phyloP scores from a whole-genome alignment of 2,888 invertebrate genomes.

The Nephrotoma flavescens region DNA sequence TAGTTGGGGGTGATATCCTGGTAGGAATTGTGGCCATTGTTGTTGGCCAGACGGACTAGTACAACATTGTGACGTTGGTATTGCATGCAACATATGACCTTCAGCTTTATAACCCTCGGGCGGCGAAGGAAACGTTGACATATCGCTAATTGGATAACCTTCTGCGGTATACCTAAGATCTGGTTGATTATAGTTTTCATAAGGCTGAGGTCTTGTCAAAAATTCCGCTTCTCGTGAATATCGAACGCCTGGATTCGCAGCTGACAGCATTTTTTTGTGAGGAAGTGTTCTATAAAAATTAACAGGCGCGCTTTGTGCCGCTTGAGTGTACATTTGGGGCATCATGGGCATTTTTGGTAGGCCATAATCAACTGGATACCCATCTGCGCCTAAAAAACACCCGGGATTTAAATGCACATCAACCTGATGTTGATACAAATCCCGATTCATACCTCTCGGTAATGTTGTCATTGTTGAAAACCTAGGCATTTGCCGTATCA shows the following conservation, averaged over 20 bases:
- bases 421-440: slow-evolving; percentile 45
- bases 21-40: slow-evolving; percentile 40
- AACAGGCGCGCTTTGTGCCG: slow-evolving; percentile 38
- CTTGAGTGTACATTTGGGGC: slow-evolving; percentile 27
- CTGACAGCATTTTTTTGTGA: slow-evolving; percentile 45
- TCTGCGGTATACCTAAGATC: slow-evolving; percentile 63
- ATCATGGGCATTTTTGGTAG: slow-evolving; percentile 47
- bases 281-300: slow-evolving; percentile 64
- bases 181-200: slow-evolving; percentile 35
- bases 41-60: slow-evolving; percentile 19
- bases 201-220: slow-evolving; percentile 36
- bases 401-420: slow-evolving; percentile 62
- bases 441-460: slow-evolving; percentile 35
- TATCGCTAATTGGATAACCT: slow-evolving; percentile 53
- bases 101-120: slow-evolving; percentile 55
- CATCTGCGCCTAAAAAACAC: slow-evolving; percentile 62
- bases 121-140: slow-evolving; percentile 46
- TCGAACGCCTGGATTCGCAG: slow-evolving; percentile 38
- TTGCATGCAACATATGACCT: slow-evolving; percentile 24
- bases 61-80: slow-evolving; percentile 14
- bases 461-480: slow-evolving; percentile 36
- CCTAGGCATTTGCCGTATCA: slow-evolving; percentile 24
- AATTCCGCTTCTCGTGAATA: slow-evolving; percentile 52
- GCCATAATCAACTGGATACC: slow-evolving; percentile 65
- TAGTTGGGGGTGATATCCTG: slow-evolving; percentile 30